Evolutionary conservation across 2,888 invertebrate genomes (phyloP).

Genomic region (Acanthosepion esculentum): DNA sequence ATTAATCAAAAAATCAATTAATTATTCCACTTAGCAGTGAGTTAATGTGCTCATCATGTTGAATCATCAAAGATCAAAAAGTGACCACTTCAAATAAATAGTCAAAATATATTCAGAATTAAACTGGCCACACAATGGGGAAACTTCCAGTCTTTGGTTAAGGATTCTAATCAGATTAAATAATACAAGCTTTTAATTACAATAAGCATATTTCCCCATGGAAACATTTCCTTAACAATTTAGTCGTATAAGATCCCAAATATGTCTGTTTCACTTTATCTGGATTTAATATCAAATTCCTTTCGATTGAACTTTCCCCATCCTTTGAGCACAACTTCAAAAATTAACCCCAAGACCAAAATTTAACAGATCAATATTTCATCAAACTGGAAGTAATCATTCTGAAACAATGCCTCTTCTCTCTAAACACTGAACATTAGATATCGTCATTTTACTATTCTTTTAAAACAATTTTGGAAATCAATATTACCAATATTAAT

Average conservation of each 20-base stretch:
- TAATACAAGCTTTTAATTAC: too few relatives aligned
- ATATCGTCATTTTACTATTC: neutral
- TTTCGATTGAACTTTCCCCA: neutral
- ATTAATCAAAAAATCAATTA: too few relatives aligned
- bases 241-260: neutral
- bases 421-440: neutral
- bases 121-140: too few relatives aligned
- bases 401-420: neutral
- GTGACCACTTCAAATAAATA: too few relatives aligned
- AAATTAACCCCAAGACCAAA: neutral
- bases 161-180: too few relatives aligned
- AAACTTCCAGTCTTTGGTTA: too few relatives aligned
- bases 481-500: neutral
- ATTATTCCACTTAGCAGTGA: too few relatives aligned
- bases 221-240: neutral
- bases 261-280: neutral
- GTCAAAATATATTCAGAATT: too few relatives aligned
- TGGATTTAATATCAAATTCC: neutral
- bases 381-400: neutral
- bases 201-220: too few relatives aligned
- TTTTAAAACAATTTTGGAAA: neutral
- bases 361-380: neutral
- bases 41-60: too few relatives aligned
- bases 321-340: neutral
- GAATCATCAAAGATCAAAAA: too few relatives aligned